Conservation (phyloP, 2,888 invertebrate species). For the Saturnia pavonia region DNA sequence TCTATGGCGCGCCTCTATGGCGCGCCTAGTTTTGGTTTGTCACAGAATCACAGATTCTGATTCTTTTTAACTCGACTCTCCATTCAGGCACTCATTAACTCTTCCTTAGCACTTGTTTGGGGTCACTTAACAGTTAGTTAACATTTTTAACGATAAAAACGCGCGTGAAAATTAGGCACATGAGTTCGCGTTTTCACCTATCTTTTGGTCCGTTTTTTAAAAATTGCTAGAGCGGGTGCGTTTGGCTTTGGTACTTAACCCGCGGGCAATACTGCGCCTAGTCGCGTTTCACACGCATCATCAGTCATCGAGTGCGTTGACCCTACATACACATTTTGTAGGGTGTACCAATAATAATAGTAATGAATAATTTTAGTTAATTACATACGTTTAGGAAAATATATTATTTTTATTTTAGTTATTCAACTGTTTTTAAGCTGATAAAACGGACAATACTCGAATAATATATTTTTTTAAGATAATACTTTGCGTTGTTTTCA, state of each 20-base stretch:
- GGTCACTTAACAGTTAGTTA: neutral
- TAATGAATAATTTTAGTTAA: neutral
- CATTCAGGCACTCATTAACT: no score
- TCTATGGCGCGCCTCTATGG: slow-evolving; percentile 28
- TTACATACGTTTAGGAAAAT: neutral
- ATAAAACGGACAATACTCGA: no score
- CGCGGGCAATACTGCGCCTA: neutral
- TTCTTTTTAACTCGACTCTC: slow-evolving; percentile 19
- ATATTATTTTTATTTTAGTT: neutral
- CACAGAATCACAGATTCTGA: slow-evolving; percentile 41
- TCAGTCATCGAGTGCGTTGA: neutral
- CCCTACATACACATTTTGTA: neutral
- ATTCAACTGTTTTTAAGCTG: neutral
- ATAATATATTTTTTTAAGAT: no score
- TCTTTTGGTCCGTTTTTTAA: neutral
- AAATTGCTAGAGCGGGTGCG: no score
- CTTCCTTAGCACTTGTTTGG: neutral
- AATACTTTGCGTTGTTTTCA: no score
- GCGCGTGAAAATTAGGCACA: neutral
- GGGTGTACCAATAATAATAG: neutral
- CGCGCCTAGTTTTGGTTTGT: slow-evolving; percentile 40
- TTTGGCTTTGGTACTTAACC: no score
- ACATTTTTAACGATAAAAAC: no score
- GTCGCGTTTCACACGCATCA: neutral
- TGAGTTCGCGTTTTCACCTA: neutral